Conservation (phyloP, 2,797 vertebrate species). For the Gymnodraco acuticeps region DNA sequence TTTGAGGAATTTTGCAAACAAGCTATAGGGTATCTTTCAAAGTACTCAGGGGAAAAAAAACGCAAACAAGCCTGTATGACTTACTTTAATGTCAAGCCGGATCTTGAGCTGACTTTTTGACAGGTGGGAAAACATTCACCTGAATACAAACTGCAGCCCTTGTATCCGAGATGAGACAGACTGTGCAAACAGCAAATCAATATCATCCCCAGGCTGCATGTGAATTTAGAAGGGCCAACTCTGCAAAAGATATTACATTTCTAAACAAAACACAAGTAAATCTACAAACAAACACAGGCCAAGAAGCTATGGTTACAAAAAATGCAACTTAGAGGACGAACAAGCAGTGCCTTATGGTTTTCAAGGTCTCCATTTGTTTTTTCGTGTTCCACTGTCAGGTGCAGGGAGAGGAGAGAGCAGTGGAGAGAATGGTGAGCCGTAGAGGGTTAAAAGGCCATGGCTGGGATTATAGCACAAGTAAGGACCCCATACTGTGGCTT, state of each 20-base stretch:
- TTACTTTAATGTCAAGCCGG: constrained; percentile 58
- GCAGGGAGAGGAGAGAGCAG: constrained; percentile 60
- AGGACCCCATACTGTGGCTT: constrained; percentile 82
- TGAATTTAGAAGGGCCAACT: constrained; percentile 65
- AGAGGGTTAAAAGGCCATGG: constrained; percentile 82
- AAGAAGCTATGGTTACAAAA: constrained; percentile 30
- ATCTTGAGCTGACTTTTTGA: constrained; percentile 70
- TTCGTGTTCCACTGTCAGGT: constrained; percentile 81
- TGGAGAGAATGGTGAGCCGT: constrained; percentile 66
- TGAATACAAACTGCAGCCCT: constrained; percentile 63
- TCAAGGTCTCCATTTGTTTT: constrained; percentile 87
- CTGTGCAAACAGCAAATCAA: constrained; percentile 81
- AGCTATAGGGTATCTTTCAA: constrained; percentile 27
- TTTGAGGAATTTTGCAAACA: constrained; percentile 23
- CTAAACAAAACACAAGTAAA: constrained; percentile 54
- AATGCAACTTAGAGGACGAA: constrained; percentile 79
- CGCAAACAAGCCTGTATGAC: constrained; percentile 45
- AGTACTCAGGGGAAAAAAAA: constrained; percentile 11
- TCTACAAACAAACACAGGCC: constrained; percentile 62
- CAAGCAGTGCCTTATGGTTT: constrained; percentile 83
- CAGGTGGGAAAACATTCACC: constrained; percentile 77
- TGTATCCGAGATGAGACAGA: constrained; percentile 75
- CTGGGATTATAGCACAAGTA: constrained; percentile 84
- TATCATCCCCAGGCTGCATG: constrained; percentile 73
- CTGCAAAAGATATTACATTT: constrained; percentile 59